Conservation (phyloP, 1,140 invertebrate genomes). For the Brachionus koreanus region DNA sequence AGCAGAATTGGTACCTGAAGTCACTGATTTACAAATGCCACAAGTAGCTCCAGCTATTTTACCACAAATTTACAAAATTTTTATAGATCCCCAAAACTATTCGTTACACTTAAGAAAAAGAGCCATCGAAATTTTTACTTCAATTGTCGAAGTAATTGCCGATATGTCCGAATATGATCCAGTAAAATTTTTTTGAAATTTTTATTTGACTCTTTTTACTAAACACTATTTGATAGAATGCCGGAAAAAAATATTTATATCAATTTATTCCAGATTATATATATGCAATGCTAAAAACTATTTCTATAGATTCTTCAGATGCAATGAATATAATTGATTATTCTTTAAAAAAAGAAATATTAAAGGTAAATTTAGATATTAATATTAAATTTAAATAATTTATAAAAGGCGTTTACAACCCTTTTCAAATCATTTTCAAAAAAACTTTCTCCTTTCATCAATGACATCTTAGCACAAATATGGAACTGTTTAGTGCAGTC, state of each 20-base stretch:
- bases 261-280: slow-evolving; percentile 70
- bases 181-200: slow-evolving; percentile 46
- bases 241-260: slow-evolving; percentile 64
- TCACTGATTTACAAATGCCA: slow-evolving; percentile 68
- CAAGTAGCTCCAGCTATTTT: slow-evolving; percentile 71
- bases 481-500: slow-evolving; percentile 70
- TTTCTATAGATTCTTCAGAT: slow-evolving; percentile 62
- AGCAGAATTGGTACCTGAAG: slow-evolving; percentile 68
- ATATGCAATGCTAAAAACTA: slow-evolving; percentile 66
- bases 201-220: background rate
- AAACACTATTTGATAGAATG: slow-evolving; percentile 48
- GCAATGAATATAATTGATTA: slow-evolving; percentile 63
- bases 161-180: slow-evolving; percentile 64
- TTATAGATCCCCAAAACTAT: slow-evolving; percentile 64
- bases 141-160: slow-evolving; percentile 63
- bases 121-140: slow-evolving; percentile 68
- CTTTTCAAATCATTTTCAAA: slow-evolving; percentile 64
- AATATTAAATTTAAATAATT: background rate
- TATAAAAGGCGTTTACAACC: background rate
- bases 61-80: slow-evolving; percentile 72
- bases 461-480: slow-evolving; percentile 67
- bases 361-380: slow-evolving; percentile 61
- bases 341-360: slow-evolving; percentile 69
- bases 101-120: slow-evolving; percentile 64
- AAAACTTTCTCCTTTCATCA: slow-evolving; percentile 60